Evolutionary conservation across 1,140 invertebrate genomes (phyloP).

Genomic region (Drosophila leontia): DNA sequence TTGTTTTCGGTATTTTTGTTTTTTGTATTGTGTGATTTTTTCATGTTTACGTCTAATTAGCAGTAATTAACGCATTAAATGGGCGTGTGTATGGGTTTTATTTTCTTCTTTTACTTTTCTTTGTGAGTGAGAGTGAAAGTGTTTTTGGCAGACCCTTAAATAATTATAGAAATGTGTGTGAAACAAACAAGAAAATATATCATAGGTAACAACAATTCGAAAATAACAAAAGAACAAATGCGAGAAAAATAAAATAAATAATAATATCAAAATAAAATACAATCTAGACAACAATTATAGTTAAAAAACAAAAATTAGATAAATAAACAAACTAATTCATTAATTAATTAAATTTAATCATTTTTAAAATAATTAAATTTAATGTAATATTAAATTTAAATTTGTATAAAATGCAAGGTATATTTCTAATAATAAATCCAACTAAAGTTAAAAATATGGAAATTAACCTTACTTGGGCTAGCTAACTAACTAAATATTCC

Average conservation of each 20-base stretch:
- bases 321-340: neutral
- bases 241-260: neutral
- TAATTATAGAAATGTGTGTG: constrained; percentile 16
- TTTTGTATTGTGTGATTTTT: constrained; percentile 40
- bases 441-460: neutral
- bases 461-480: too few relatives aligned
- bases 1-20: constrained; percentile 18
- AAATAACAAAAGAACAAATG: neutral
- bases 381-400: too few relatives aligned
- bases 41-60: constrained; percentile 77
- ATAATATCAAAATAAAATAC: too few relatives aligned
- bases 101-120: neutral
- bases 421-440: neutral
- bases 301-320: neutral
- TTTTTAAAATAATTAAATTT: neutral
- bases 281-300: neutral
- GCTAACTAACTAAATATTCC: neutral
- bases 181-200: neutral
- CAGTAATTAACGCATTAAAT: constrained; percentile 79
- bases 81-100: constrained; percentile 41
- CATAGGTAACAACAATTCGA: neutral
- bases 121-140: constrained; percentile 45
- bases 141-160: constrained; percentile 17
- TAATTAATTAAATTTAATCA: neutral
- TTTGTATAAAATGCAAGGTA: too few relatives aligned